A percentile compares a stretch with the other conserved stretches of the same genome.
These are phyloP conservation scores for Lateolabrax maculatus DNA, from an alignment of 2,797 vertebrate species.

Conservation along the genomic window DNA sequence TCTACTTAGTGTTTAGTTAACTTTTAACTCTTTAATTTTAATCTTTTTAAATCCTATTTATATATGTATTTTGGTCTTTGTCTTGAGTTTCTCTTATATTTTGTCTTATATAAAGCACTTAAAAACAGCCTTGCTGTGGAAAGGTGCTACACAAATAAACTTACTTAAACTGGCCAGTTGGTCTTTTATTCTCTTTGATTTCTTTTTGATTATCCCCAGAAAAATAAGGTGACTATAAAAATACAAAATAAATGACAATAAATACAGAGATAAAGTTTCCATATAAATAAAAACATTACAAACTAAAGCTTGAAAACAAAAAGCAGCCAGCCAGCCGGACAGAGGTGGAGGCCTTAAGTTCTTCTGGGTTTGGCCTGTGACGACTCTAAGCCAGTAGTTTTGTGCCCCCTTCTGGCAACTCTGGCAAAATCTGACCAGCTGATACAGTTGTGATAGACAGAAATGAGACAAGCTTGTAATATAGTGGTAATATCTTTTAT, in stretches of 20 bases:
- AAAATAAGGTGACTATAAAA: too few species aligned
- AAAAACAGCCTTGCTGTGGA: not conserved
- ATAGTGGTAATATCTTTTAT: conserved; percentile 1
- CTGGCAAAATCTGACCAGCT: conserved; percentile 70
- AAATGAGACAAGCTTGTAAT: conserved; percentile 16
- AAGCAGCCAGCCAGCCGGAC: not conserved
- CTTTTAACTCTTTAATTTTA: not conserved
- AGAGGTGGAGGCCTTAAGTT: conserved; percentile 48
- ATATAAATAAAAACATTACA: not conserved
- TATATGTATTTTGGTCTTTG: not conserved
- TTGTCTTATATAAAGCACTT: not conserved
- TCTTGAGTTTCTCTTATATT: not conserved
- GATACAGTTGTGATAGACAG: conserved; percentile 36
- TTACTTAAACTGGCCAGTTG: not conserved
- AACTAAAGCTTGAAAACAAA: not conserved
- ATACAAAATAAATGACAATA: not conserved
- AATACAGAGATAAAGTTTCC: not conserved
- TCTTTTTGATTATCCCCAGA: not conserved
- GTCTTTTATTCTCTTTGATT: not conserved
- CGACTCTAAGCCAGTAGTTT: conserved; percentile 76
- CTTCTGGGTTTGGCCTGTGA: conserved; percentile 12
- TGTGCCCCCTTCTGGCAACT: conserved; percentile 92
- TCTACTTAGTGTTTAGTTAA: not conserved
- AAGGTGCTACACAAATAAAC: not conserved
- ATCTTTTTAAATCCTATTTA: not conserved